Base-by-base conservation (phyloP, 2,113 vertebrate species). In the Lasiurus borealis region DNA sequence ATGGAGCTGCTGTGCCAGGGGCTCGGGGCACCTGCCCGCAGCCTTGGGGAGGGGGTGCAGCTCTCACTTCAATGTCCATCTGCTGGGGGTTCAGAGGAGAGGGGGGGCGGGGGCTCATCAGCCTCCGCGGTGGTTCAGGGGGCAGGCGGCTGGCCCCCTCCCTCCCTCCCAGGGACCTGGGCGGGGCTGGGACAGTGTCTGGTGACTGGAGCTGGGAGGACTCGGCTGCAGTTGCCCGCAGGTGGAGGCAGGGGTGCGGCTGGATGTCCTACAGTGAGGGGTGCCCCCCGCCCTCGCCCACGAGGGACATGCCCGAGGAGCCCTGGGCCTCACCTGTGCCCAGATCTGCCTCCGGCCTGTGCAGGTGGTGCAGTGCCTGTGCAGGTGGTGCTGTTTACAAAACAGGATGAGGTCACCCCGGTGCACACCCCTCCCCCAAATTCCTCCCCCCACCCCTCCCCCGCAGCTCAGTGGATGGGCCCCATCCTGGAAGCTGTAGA, bases 61-160 rank as follows among this genome's bases (percentile, higher is more conserved):
- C 73, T 7, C 19, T 44, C 14, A 0, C 0, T 40, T 1, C 13
- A n/a, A 8, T 12, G 11, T 40, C 1, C 7, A 16, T 29, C 29
- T 66, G 64, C 31, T 46, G 75, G 9, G 1, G 6, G 31, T 29
- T 7, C 46, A 12, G 76, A 68, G 23, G 0, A 14, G 52, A 23
- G 15, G 7, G 7, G 36, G 25, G 16, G n/a, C 5, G 36, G 25
- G 21, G n/a, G 9, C 6, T 15, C 3, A 2, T 12, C 2, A 9
- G 1, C 8, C 40, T 8, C 25, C 6, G 5, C 13, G 0, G 25
- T 0, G 57, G 36, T 87, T 36, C 57, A 18, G 1, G 0, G 40
- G 40, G 31, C 44, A 27, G 69, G 5, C 0, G 0, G 1, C 0
- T 29, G 9, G 15, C 13, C 46, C 18, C 34, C 9, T 16, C 9